Conservation (phyloP, 1,140 invertebrate species). For the Mamestra configurata region DNA sequence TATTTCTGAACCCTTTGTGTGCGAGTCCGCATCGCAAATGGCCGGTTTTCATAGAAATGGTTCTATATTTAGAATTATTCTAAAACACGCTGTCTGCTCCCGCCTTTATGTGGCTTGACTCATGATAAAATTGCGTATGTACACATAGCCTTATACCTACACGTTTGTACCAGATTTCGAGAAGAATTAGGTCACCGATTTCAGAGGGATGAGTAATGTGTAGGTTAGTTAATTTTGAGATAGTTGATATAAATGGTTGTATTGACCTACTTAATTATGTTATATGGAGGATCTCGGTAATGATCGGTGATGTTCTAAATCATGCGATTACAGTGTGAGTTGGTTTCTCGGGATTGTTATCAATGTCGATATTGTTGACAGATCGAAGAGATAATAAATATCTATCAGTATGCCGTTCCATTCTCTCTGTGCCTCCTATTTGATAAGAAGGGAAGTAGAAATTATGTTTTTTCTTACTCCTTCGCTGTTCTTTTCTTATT, state of each 20-base stretch:
- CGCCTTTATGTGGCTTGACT: conserved; percentile 3
- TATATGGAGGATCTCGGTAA: conserved; percentile 18
- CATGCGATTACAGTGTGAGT: not conserved
- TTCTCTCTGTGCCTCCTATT: too few relatives aligned
- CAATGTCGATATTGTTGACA: too few relatives aligned
- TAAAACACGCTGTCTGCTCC: too few relatives aligned
- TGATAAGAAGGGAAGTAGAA: too few relatives aligned
- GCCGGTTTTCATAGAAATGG: too few relatives aligned
- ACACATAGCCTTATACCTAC: not conserved
- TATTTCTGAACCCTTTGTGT: too few relatives aligned
- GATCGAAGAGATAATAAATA: too few relatives aligned
- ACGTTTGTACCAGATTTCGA: conserved; percentile 29
- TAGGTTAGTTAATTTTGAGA: conserved; percentile 32
- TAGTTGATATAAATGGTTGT: conserved; percentile 29
- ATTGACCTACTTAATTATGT: not conserved
- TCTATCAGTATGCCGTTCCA: too few relatives aligned
- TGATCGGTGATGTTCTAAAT: conserved; percentile 20
- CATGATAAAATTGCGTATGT: conserved; percentile 39
- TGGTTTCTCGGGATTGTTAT: not conserved
- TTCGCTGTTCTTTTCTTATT: too few relatives aligned
- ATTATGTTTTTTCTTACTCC: too few relatives aligned
- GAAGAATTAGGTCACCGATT: conserved; percentile 24
- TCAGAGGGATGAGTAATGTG: conserved; percentile 18
- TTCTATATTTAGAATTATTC: too few relatives aligned
- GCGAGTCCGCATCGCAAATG: too few relatives aligned